Evolutionary conservation across 2,797 vertebrate genomes (phyloP), one percentile per base, ranked within the genome.

Genomic region (Sebastes matsubarae): DNA sequence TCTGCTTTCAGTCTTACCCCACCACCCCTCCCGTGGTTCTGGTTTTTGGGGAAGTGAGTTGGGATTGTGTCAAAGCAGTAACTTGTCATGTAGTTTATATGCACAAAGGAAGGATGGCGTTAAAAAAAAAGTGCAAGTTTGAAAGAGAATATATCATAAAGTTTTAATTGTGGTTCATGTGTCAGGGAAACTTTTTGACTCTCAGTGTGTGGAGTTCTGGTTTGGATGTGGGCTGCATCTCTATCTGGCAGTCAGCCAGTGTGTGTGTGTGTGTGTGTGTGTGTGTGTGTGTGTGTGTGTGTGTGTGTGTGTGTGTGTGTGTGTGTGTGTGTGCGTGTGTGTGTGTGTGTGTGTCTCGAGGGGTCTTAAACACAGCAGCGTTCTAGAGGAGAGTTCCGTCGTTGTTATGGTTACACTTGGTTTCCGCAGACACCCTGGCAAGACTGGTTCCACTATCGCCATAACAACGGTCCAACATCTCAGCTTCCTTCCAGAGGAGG

Each of bases 381-480:
- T 94, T 95, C 83, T 89, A n/a, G 84, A 84, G 71, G 86, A 92
- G 92, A 94, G 89, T 93, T 93, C 88, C 78, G 86, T 64, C 57
- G 93, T 95, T 82, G 94, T 94, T 93, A 95, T 95, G 94, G 95
- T 88, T 91, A 95, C 94, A 2, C 81, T 84, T 59, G 5, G 79
- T 90, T 90, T 87, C 92, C 68, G 82, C 70, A 55, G 93, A 92
- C 88, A 91, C 88, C 89, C 90, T 88, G 92, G 90, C 90, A 92
- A 71, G 88, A 63, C 73, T 78, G 84, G 88, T 83, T 92, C 81
- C 82, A 68, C 90, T 73, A 93, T 95, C 72, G 77, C 91, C 89
- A 94, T 94, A 94, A 95, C 94, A 93, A 95, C 93, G 42, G 77
- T 68, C 86, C 88, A 87, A 79, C 81, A 88, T 81, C 68, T 85